Conservation (phyloP, 2,113 vertebrate species). For the Orycteropus afer region DNA sequence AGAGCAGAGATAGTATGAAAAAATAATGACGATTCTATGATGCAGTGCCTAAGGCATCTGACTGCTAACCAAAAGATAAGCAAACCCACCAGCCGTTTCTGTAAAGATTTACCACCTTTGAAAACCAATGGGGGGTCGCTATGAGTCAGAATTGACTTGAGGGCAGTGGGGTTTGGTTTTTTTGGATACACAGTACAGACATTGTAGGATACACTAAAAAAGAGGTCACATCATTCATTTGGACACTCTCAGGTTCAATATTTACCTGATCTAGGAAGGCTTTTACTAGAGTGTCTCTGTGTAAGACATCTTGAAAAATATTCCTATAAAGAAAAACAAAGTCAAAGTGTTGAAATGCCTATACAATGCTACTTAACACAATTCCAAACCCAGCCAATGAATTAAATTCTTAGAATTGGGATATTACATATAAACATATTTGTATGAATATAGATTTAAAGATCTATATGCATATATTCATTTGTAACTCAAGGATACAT, state of each 20-base stretch:
- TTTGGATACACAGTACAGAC: neutral
- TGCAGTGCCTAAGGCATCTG: neutral
- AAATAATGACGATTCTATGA: neutral
- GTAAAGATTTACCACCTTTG: too few relatives aligned
- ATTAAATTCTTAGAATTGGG: neutral
- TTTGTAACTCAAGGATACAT: conserved; percentile 26
- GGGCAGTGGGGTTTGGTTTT: too few relatives aligned
- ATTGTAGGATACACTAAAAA: neutral
- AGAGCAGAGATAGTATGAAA: conserved; percentile 16
- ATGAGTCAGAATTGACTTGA: too few relatives aligned
- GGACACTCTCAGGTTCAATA: conserved; percentile 27
- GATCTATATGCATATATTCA: neutral
- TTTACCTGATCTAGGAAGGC: conserved; percentile 96
- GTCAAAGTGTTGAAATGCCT: conserved; percentile 52
- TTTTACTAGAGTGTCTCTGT: conserved; percentile 95
- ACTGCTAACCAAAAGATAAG: too few relatives aligned
- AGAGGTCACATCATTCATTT: neutral
- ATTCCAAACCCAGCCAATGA: neutral
- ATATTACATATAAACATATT: neutral
- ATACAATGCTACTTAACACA: conserved; percentile 24
- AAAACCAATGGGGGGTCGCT: too few relatives aligned
- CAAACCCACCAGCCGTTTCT: too few relatives aligned
- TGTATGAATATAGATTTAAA: neutral
- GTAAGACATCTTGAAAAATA: conserved; percentile 97
- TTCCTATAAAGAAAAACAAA: conserved; percentile 87